These are phyloP conservation scores for Papilio machaon DNA, from an alignment of 1,140 invertebrate species.

Conservation along the genomic window DNA sequence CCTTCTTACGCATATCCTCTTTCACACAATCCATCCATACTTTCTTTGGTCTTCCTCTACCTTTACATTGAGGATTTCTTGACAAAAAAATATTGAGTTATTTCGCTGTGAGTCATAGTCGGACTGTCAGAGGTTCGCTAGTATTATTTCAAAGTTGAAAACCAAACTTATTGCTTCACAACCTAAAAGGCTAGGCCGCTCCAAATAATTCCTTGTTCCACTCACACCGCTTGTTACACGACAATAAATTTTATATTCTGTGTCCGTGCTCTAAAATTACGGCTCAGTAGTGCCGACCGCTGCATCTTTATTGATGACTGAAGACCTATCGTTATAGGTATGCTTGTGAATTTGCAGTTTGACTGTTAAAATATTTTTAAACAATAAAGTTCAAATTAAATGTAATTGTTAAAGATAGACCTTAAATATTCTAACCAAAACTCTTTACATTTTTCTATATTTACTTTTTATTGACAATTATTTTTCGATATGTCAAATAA, in stretches of 20 bases:
- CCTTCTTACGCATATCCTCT: no score
- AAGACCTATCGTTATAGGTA: neutral
- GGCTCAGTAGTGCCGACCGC: constrained; percentile 19
- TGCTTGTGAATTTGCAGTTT: neutral
- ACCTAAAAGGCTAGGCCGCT: constrained; percentile 11
- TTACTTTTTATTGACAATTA: no score
- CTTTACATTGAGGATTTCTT: no score
- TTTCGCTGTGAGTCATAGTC: neutral
- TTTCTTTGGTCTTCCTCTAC: no score
- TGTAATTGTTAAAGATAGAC: no score
- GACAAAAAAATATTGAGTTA: neutral
- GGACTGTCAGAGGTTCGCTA: neutral
- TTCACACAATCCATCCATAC: no score
- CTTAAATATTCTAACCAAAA: no score
- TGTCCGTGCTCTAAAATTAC: constrained; percentile 37
- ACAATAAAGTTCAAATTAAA: no score
- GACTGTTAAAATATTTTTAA: neutral
- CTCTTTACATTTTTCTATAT: no score
- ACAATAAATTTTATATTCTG: constrained; percentile 38
- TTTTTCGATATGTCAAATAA: no score
- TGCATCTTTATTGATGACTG: constrained; percentile 19
- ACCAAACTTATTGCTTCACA: neutral
- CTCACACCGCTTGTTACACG: constrained; percentile 24
- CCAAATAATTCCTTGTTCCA: neutral
- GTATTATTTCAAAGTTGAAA: neutral